A percentile compares a stretch with the other conserved stretches of the same genome.
Conservation (phyloP, 2,888 invertebrate species). For the Xanthia togata region DNA sequence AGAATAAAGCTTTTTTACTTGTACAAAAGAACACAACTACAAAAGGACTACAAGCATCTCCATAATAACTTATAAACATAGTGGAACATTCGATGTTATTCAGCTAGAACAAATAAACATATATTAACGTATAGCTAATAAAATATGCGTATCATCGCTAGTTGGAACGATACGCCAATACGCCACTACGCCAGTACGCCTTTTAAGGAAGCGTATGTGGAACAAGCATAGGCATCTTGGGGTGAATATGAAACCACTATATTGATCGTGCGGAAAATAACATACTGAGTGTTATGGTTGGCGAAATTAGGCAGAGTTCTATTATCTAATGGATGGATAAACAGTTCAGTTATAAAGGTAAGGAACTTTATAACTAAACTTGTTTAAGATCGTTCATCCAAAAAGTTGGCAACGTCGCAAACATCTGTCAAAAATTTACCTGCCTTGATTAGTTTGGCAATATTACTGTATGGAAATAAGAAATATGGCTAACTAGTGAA, state of each 20-base stretch:
- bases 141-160: constrained; percentile 37
- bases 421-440: too few relatives aligned
- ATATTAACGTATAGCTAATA: constrained; percentile 23
- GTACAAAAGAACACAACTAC: too few relatives aligned
- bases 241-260: constrained; percentile 13
- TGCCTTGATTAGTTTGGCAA: too few relatives aligned
- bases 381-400: too few relatives aligned
- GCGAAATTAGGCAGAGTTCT: constrained; percentile 3
- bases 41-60: neutral
- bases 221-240: constrained; percentile 9
- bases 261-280: constrained; percentile 29
- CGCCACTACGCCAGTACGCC: neutral
- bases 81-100: constrained; percentile 25
- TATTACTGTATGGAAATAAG: too few relatives aligned
- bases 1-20: constrained; percentile 4
- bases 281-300: neutral
- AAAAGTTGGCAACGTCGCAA: too few relatives aligned
- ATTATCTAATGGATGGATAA: neutral
- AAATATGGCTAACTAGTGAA: too few relatives aligned
- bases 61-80: constrained; percentile 24
- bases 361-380: too few relatives aligned
- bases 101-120: constrained; percentile 38
- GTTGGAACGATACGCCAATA: constrained; percentile 18
- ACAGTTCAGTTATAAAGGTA: neutral
- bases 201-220: neutral